Evolutionary conservation across 2,888 invertebrate genomes (phyloP), one percentile per base, ranked within the genome.

Genomic region (Unio delphinus): DNA sequence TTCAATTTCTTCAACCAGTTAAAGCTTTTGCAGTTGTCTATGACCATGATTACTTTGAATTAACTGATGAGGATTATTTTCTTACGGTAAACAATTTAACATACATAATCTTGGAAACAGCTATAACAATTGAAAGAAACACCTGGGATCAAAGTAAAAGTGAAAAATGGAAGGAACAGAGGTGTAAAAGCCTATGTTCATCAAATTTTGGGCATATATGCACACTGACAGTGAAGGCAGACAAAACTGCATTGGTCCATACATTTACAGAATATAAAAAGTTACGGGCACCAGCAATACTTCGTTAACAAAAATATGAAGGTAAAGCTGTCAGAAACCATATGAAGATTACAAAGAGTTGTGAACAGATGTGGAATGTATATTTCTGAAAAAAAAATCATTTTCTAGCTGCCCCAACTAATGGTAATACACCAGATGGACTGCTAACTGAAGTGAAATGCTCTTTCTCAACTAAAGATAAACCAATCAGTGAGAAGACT

Each of bases 21-120:
- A 80, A 78, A 64, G 65, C 61, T 4, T 61, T 45, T 34, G 80
- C 69, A 26, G 64, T 68, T 7, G 72, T 66, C 18, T 63, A 70
- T 66, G 75, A 80, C 64, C 73, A 78, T 64, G 73, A 74, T 56
- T 78, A 78, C 67, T 54, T 70, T 20, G 20, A 61, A 55, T 30
- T 67, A 34, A 62, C 66, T 17, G 67, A 65, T n/a, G 73, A 68
- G 67, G 70, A 75, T n/a, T 23, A 65, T n/a, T 73, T 74, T 67
- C 55, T 73, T n/a, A 61, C 76, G 55, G 55, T 15, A 5, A 61
- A 70, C 15, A 18, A 45, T 45, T 62, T 76, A 34, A 55, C 62
- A 34, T 62, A 67, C 59, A 73, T 75, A 45, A 65, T 54, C 17
- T 15, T 18, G 11, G 65, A 70, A 17, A 57, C 66, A 61, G 64